These are phyloP conservation scores for Galaxea fascicularis DNA, from an alignment of 92 coral and sea anemone species.

Conservation along the genomic window DNA sequence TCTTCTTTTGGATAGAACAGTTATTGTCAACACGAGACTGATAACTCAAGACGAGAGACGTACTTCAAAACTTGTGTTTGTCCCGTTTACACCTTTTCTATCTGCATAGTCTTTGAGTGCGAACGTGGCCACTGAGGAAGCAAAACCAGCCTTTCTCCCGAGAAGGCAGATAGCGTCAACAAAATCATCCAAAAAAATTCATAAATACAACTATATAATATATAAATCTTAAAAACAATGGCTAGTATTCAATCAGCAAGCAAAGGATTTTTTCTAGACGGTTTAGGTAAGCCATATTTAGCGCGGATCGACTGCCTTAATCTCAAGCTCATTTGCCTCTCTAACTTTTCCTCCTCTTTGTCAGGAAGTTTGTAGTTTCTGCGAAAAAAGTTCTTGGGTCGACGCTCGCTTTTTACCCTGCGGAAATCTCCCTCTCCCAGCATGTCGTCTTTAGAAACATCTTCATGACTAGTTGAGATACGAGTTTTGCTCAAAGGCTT, in stretches of 20 bases:
- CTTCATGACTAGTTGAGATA: constrained; percentile 44
- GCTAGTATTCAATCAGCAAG: constrained; percentile 9
- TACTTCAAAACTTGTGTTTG: no score
- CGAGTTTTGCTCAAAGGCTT: constrained; percentile 23
- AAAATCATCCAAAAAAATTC: neutral
- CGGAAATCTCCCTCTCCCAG: constrained; percentile 64
- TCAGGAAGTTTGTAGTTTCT: constrained; percentile 70
- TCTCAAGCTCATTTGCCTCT: constrained; percentile 75
- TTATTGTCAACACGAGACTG: no score
- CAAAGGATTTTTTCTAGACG: constrained; percentile 42
- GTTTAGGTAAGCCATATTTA: constrained; percentile 67
- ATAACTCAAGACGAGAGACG: no score
- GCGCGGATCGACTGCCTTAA: constrained; percentile 90
- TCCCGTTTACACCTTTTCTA: no score
- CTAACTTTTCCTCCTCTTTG: constrained; percentile 77
- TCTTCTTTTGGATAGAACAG: no score
- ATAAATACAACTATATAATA: no score
- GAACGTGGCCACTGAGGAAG: neutral
- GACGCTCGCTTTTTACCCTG: constrained; percentile 82
- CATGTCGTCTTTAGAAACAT: constrained; percentile 52
- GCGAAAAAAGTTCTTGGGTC: constrained; percentile 71
- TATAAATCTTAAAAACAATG: neutral
- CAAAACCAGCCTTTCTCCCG: neutral
- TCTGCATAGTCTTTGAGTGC: no score
- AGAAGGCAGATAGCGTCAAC: neutral